Conservation (phyloP, 2,797 vertebrate species). For the Syngnathus rostellatus region DNA sequence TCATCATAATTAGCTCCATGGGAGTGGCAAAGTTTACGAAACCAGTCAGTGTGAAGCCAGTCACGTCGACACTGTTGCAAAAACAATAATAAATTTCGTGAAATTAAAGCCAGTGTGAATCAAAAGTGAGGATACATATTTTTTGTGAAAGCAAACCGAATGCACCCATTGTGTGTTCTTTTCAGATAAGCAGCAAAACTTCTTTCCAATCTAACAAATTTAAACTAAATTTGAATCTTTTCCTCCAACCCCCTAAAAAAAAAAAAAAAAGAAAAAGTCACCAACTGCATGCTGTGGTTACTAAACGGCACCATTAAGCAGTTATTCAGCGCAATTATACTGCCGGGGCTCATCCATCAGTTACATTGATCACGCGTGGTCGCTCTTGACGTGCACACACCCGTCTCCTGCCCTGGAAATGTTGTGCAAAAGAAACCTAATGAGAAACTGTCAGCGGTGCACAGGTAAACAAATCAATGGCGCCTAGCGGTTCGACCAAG, state of each 20-base stretch:
- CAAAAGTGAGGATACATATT: too few relatives aligned
- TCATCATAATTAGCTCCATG: background rate
- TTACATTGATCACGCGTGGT: conserved; percentile 62
- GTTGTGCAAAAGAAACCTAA: conserved; percentile 70
- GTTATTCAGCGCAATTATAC: conserved; percentile 62
- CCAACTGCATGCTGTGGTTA: conserved; percentile 43
- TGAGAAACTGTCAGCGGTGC: conserved; percentile 70
- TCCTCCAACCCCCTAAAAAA: conserved; percentile 29
- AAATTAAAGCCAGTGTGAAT: too few relatives aligned
- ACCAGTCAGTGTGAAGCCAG: background rate
- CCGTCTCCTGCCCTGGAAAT: conserved; percentile 63
- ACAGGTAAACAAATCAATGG: conserved; percentile 80
- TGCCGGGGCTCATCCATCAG: conserved; percentile 63
- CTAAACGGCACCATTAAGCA: conserved; percentile 60
- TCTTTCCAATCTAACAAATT: background rate
- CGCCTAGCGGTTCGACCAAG: conserved; percentile 63
- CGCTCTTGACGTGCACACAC: conserved; percentile 54
- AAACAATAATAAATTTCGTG: too few relatives aligned
- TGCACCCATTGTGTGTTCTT: too few relatives aligned
- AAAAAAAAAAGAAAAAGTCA: conserved; percentile 1
- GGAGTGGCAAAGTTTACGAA: background rate
- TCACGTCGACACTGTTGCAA: too few relatives aligned
- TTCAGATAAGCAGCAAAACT: background rate
- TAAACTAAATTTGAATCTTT: conserved; percentile 13
- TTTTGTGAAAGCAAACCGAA: too few relatives aligned